phyloP scores from a whole-genome alignment of 2,888 invertebrate species.

The Cerastis leucographa region DNA sequence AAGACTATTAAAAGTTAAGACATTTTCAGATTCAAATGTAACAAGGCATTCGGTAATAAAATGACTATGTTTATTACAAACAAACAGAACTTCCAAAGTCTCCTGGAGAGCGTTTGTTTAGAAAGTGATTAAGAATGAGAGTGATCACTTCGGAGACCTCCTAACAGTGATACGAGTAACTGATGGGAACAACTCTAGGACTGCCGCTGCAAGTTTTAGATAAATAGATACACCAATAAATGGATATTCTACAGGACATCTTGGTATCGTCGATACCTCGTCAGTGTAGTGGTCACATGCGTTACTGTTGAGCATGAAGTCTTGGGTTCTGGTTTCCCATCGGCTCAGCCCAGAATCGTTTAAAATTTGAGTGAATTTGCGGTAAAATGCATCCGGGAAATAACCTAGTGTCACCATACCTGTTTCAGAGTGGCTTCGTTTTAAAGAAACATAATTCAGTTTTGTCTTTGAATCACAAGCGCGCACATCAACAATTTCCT shows the following conservation, averaged over 20 bases:
- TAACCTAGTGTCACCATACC: background rate
- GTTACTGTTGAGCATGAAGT: background rate
- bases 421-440: background rate
- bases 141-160: conserved; percentile 36
- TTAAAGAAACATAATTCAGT: background rate
- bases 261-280: background rate
- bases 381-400: background rate
- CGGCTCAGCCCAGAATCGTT: background rate
- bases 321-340: background rate
- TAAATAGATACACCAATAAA: conserved; percentile 19
- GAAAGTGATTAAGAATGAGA: conserved; percentile 46
- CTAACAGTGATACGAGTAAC: conserved; percentile 18
- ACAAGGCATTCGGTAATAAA: background rate
- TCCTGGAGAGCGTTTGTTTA: conserved; percentile 25
- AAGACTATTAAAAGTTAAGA: background rate
- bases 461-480: background rate
- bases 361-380: background rate
- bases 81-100: background rate
- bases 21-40: background rate
- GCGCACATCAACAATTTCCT: background rate
- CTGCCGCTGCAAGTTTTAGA: conserved; percentile 49
- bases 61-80: conserved; percentile 7
- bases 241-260: background rate
- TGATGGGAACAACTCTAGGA: conserved; percentile 31
- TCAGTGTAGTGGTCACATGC: background rate